Base-by-base conservation (phyloP, 2,797 vertebrate species). In the Capromys pilorides region DNA sequence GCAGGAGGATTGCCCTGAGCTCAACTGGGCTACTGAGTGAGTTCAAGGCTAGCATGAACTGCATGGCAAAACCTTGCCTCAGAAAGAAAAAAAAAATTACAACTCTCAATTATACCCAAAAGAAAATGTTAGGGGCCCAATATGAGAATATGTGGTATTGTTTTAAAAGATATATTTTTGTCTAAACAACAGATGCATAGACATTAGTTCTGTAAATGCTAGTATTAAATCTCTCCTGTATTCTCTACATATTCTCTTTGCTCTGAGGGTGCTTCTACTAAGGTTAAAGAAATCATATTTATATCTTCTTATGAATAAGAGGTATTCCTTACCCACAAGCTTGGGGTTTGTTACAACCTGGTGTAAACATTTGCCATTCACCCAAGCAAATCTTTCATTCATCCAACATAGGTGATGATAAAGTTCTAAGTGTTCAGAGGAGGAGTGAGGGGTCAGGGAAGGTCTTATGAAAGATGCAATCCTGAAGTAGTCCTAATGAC, bases 151-250 rank as follows among this genome's bases (percentile, higher is more conserved):
- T n/a, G 21, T 64, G 80, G 36, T 94, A 61, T 59, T 77, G 10
- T 80, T 88, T 92, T 93, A 51, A 94, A 97, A 79, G 28, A 41
- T 54, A 66, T 33, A 18, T 91, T 95, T 85, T 73, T 73, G 22
- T 77, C 33, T 81, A 41, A 92, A 78, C 51, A 90, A 86, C 22
- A 90, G 24, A 93, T 59, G 22, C 36, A 64, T 85, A 33, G 73
- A 41, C 67, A 41, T 90, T 54, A 85, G 59, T 85, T 96, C 92
- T 94, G 9, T 51, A 57, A 36, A 64, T 81, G 69, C 51, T 28
- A 94, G 39, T 33, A 64, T n/a, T 86, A 75, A 64, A 39, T 22
- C 22, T 86, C 84, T 28, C 12, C 16, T 62, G 21, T 57, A 31
- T 66, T 26, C 61, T 57, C 39, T 57, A 45, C 28, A 54, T 62